Conservation (phyloP, 2,888 invertebrate genomes). For the Stegophylla sp. region DNA sequence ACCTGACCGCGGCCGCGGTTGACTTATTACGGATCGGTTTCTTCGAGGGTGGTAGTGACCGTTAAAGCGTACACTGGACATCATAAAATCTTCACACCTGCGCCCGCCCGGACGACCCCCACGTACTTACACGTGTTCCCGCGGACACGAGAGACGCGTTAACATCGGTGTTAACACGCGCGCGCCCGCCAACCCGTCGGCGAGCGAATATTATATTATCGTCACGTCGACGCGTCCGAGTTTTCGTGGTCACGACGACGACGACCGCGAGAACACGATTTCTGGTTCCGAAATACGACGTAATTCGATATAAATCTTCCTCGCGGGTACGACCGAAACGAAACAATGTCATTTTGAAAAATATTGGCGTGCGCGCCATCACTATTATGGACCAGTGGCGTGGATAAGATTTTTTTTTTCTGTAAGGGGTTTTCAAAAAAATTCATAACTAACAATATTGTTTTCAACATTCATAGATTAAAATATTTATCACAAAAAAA, state of each 20-base stretch:
- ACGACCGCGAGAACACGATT: not conserved
- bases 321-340: not conserved
- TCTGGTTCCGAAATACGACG: conserved; percentile 23
- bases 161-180: conserved; percentile 57
- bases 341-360: not conserved
- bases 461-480: too few relatives aligned
- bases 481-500: too few relatives aligned
- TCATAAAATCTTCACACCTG: conserved; percentile 48
- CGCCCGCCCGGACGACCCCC: conserved; percentile 45
- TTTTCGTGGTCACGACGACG: not conserved
- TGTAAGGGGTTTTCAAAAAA: too few relatives aligned
- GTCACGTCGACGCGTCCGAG: not conserved
- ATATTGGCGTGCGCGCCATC: not conserved
- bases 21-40: conserved; percentile 53
- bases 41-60: conserved; percentile 55
- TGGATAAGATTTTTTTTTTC: too few relatives aligned
- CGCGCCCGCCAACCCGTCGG: conserved; percentile 40
- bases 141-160: conserved; percentile 42
- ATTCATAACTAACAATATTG: too few relatives aligned
- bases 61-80: conserved; percentile 25
- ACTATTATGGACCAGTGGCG: too few relatives aligned
- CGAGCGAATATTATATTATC: not conserved
- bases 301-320: conserved; percentile 35
- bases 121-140: conserved; percentile 53
- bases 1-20: too few relatives aligned